Percentiles rank a stretch among this genome's conserved stretches.
Conservation (phyloP, 2,888 invertebrate species). For the Brachyptera risi region DNA sequence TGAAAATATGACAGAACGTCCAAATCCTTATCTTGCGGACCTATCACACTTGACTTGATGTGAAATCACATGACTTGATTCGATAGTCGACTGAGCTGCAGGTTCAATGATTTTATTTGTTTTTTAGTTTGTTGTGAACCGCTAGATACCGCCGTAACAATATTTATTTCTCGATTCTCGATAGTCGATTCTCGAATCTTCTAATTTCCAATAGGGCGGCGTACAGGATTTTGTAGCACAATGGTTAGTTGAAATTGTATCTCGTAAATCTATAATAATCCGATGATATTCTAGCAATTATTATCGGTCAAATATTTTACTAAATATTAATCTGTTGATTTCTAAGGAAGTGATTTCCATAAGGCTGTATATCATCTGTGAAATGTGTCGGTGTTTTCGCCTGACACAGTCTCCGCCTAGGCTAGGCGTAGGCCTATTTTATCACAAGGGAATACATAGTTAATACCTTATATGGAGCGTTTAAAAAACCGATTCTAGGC, state of each 20-base stretch:
- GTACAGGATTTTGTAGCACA: background rate
- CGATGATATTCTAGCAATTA: no score
- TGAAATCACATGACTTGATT: background rate
- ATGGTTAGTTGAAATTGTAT: background rate
- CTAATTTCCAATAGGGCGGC: conserved; percentile 1
- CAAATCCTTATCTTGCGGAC: background rate
- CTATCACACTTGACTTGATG: background rate
- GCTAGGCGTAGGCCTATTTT: no score
- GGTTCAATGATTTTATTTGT: no score
- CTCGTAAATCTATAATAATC: background rate
- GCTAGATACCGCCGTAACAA: background rate
- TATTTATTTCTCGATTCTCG: background rate
- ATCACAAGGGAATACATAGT: no score
- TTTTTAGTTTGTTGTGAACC: no score
- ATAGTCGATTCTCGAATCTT: background rate
- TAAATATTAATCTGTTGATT: no score
- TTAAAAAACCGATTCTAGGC: no score
- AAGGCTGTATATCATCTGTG: no score
- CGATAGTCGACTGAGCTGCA: background rate
- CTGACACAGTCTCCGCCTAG: no score
- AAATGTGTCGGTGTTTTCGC: no score
- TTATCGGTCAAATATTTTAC: no score
- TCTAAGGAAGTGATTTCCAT: no score
- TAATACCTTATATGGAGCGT: background rate
- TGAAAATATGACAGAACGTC: background rate